Evolutionary conservation across 2,888 invertebrate species (phyloP), one percentile per base, ranked within the genome.

Genomic region (Leptogaster cylindrica): DNA sequence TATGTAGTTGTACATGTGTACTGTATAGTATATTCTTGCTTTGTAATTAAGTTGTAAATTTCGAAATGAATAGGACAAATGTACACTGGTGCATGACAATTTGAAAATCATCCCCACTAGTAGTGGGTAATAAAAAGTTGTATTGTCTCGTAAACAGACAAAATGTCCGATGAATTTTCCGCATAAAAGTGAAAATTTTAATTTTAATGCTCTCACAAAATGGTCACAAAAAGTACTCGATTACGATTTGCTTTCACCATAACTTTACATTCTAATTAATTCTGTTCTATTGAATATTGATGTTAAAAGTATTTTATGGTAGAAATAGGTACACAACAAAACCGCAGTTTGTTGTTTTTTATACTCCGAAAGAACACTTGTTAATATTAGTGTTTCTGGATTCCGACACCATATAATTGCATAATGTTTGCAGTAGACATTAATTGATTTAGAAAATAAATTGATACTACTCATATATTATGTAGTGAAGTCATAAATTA

Each of bases 241-340:
- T 23, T n/a, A 20, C 25, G n/a, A 27, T 27, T 50, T 27, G 16
- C 12, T 25, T 27, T 23, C 16, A 14, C 28, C 27, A 50, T 50
- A 28, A 50, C 28, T n/a, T 28, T 27, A 25, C 14, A 10, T 52
- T 28, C 52, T 33, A 33, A 52, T 52, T 52, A 52, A 52, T 52
- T 18, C 52, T 33, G 52, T 33, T 52, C 52, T 52, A 52, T 52
- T n/a, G n/a, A n/a, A n/a, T n/a, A n/a, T n/a, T 52, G 52, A 33
- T 31, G 52, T 52, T 52, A 52, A 52, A 33, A 33, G 28, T 33
- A 52, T 52, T 52, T 52, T 52, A 52, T 52, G 52, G n/a, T n/a
- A n/a, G n/a, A n/a, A n/a, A n/a, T n/a, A n/a, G n/a, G n/a, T n/a
- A n/a, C n/a, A n/a, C n/a, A n/a, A n/a, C n/a, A n/a, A n/a, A n/a